A percentile compares a stretch with the other conserved stretches of the same genome.
Conservation (phyloP, 2,797 vertebrate species). For the Eleutherodactylus coqui region DNA sequence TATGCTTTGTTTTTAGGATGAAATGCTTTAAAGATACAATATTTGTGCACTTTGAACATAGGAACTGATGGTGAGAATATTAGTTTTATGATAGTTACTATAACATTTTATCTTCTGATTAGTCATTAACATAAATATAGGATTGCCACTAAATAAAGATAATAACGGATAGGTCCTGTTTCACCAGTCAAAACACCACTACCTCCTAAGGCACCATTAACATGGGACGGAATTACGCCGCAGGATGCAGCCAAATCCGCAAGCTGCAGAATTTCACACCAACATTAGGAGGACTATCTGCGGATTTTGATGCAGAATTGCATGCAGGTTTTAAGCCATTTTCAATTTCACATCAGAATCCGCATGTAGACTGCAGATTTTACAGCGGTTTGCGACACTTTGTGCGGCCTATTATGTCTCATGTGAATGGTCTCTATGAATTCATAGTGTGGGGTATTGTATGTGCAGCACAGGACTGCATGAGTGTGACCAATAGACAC, state of each 20-base stretch:
- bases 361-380: too few species aligned
- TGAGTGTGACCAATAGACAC: slow-evolving; percentile 27
- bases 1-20: not conserved
- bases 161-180: not conserved
- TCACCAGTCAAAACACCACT: not conserved
- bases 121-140: not conserved
- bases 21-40: not conserved
- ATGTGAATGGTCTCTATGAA: too few species aligned
- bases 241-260: too few species aligned
- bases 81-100: not conserved
- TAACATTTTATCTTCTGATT: not conserved
- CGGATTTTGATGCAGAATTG: too few species aligned
- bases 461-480: not conserved
- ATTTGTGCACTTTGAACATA: not conserved
- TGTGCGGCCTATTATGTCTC: too few species aligned
- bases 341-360: too few species aligned
- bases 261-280: too few species aligned
- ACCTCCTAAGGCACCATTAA: too few species aligned
- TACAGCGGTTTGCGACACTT: too few species aligned
- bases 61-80: not conserved
- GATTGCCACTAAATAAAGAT: not conserved
- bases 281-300: too few species aligned
- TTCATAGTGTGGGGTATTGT: not conserved
- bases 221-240: too few species aligned
- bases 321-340: too few species aligned